Base-by-base conservation (phyloP, 2,888 invertebrate genomes). In the Dryadula phaetusa region DNA sequence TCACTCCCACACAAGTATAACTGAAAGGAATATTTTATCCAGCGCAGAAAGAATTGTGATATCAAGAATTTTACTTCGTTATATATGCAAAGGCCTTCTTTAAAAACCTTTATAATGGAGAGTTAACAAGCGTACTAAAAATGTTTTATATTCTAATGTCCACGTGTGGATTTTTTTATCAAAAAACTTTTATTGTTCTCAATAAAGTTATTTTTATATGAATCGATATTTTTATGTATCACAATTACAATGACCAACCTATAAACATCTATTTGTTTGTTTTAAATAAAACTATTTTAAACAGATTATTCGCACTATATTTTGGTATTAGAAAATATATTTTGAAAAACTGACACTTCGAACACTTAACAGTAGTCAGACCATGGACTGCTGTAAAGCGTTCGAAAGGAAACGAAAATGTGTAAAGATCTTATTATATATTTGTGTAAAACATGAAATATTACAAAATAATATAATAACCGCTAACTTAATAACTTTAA, bases 1-100 rank as follows among this genome's bases (percentile, higher is more conserved):
- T 70, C 73, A 73, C 71, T 70, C 73, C 72, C 69, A 70, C 70
- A 68, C 73, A 63, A 62, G 63, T 62, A 46, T n/a, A 37, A 68
- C 62, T 71, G 69, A 65, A 70, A 67, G 49, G 69, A 69, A 69
- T 69, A 69, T 71, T 66, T 69, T 62, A 71, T 69, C 66, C 69
- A 49, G 12, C 58, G 64, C 61, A 62, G 62, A 62, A 69, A 64
- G 71, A 69, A 56, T 69, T 69, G 53, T 64, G 69, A 64, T 66
- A 69, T 62, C 64, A 62, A 62, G 64, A 69, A 52, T 69, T 66
- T 58, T 62, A 65, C 65, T 63, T 70, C 56, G 67, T 71, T 67
- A 70, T 60, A 40, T 64, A 69, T 70, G 70, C 66, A 61, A 65
- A 70, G 40, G 52, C 64, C 66, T 64, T 64, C 63, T 32, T 64